phyloP scores from a whole-genome alignment of 64 coral and sea anemone species.

The Stichodactyla mertensii region DNA sequence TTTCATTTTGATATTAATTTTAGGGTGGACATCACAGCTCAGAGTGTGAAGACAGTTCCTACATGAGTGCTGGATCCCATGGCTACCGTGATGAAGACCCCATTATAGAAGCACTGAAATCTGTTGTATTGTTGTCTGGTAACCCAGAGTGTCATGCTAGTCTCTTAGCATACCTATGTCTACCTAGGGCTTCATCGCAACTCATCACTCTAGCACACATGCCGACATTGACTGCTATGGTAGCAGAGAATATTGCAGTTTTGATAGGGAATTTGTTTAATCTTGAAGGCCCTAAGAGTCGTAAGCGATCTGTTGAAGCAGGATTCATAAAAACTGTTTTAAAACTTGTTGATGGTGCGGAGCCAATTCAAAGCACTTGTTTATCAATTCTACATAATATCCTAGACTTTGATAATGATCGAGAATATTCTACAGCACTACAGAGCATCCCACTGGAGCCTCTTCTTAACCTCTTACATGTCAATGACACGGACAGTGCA shows the following conservation, averaged over 20 bases:
- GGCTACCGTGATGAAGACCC: constrained; percentile 59
- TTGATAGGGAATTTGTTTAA: constrained; percentile 92
- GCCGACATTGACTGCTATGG: constrained; percentile 33
- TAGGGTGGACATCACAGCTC: constrained; percentile 75
- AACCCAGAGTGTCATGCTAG: constrained; percentile 94
- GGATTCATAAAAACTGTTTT: constrained; percentile 93
- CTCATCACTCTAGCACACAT: constrained; percentile 61
- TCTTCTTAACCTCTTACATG: constrained; percentile 71
- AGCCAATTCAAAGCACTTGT: constrained; percentile 92
- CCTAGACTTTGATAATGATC: constrained; percentile 88
- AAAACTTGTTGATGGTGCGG: constrained; percentile 74
- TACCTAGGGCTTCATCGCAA: constrained; percentile 84
- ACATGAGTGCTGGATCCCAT: constrained; percentile 70
- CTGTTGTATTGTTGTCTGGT: constrained; percentile 79
- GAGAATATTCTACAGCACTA: constrained; percentile 82
- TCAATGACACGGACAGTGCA: constrained; percentile 78
- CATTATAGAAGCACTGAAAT: constrained; percentile 63
- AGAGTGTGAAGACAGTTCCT: constrained; percentile 83
- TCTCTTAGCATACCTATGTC: constrained; percentile 85
- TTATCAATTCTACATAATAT: constrained; percentile 90
- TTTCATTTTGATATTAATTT: neutral
- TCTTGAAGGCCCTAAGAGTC: constrained; percentile 94
- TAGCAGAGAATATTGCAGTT: constrained; percentile 77
- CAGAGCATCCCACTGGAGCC: constrained; percentile 80
- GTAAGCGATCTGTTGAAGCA: constrained; percentile 84